Percentiles rank a stretch among this genome's conserved stretches.
Evolutionary conservation across 1,140 invertebrate species (phyloP).

Genomic region (Dendroctonus ponderosae): DNA sequence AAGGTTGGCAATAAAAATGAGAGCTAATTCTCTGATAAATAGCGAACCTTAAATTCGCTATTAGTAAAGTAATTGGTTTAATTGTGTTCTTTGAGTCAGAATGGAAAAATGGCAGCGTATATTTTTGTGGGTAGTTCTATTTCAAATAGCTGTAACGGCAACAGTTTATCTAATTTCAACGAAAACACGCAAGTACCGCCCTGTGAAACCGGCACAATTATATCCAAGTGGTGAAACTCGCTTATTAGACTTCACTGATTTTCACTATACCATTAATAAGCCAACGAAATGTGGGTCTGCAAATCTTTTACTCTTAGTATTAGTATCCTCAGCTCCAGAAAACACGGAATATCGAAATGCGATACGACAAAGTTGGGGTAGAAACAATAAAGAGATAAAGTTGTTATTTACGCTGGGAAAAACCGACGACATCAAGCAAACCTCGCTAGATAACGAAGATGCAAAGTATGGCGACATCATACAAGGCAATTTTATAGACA

Average conservation of each 20-base stretch:
- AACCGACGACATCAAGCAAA: conserved; percentile 49
- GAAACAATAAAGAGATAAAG: conserved; percentile 40
- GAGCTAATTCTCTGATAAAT: too few relatives aligned
- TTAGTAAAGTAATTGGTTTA: too few relatives aligned
- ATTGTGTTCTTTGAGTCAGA: too few relatives aligned
- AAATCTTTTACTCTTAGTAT: conserved; percentile 56
- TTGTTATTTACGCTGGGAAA: conserved; percentile 70
- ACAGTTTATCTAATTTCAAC: too few relatives aligned
- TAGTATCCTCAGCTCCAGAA: conserved; percentile 66
- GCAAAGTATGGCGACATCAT: conserved; percentile 66
- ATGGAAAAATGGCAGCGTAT: too few relatives aligned
- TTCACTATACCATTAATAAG: not conserved
- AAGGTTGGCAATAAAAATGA: too few relatives aligned
- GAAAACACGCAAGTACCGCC: too few relatives aligned
- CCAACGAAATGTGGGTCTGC: not conserved
- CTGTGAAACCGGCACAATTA: too few relatives aligned
- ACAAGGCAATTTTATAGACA: conserved; percentile 75
- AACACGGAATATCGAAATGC: conserved; percentile 60
- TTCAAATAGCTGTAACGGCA: too few relatives aligned
- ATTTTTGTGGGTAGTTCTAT: too few relatives aligned
- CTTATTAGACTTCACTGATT: conserved; percentile 1
- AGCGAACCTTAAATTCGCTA: too few relatives aligned
- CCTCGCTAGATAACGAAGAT: conserved; percentile 60
- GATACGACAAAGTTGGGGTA: conserved; percentile 71
- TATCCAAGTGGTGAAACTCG: too few relatives aligned